Conservation (phyloP, 2,113 vertebrate genomes). For the Agelaius tricolor region DNA sequence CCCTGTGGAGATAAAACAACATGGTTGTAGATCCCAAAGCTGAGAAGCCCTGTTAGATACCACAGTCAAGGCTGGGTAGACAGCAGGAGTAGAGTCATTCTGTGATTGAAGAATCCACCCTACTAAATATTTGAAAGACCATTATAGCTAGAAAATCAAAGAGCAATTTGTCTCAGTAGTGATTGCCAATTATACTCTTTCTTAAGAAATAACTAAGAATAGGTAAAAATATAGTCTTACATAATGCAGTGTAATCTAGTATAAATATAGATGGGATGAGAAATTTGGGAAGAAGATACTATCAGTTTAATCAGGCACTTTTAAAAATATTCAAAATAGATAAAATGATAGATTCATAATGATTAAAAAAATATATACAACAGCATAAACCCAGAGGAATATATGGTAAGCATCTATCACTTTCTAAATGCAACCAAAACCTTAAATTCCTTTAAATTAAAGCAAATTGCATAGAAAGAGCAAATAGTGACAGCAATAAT, state of each 20-base stretch:
- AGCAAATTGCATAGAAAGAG: background rate
- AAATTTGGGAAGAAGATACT: background rate
- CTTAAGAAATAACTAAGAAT: background rate
- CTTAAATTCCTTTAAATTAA: background rate
- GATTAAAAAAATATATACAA: background rate
- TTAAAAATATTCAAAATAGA: accelerated
- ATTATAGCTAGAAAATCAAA: background rate
- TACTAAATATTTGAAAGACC: background rate
- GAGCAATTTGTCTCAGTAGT: background rate
- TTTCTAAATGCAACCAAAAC: background rate
- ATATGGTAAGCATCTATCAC: background rate
- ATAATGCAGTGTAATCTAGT: background rate
- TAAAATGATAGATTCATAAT: background rate
- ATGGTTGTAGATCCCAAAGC: background rate
- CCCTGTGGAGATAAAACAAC: background rate
- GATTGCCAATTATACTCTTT: background rate
- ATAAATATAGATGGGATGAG: background rate
- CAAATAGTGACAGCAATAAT: background rate
- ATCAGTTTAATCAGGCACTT: background rate
- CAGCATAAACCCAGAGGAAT: background rate
- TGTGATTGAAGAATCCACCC: background rate
- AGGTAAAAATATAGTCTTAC: background rate
- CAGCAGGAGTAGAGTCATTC: background rate
- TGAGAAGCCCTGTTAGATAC: background rate
- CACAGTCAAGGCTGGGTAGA: background rate